Percentiles rank a stretch among this genome's conserved stretches.
Evolutionary conservation across 2,113 vertebrate genomes (phyloP).

Genomic region (Atherinomorus stipes): DNA sequence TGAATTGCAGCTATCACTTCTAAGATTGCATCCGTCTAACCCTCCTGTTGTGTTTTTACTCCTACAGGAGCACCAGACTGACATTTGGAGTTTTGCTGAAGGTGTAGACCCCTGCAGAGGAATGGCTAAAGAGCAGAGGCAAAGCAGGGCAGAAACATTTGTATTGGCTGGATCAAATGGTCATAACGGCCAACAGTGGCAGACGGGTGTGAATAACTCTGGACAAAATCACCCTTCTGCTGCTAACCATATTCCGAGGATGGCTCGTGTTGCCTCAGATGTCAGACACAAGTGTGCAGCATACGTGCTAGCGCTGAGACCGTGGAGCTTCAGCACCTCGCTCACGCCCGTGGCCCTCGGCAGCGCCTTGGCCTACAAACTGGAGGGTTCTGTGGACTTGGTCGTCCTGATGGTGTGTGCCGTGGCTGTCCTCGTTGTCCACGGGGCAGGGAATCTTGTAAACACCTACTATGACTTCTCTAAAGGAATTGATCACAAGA

Average conservation of each 20-base stretch:
- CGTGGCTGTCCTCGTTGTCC: conserved; percentile 91
- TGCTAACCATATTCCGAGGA: conserved; percentile 55
- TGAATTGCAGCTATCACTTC: too few relatives aligned
- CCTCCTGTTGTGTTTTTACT: background rate
- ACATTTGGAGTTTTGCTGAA: conserved; percentile 30
- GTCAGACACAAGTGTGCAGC: conserved; percentile 91
- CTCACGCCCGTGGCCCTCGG: conserved; percentile 95
- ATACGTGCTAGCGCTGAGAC: conserved; percentile 92
- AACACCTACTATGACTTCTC: conserved; percentile 99
- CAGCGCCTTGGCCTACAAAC: conserved; percentile 92
- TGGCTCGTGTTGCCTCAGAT: conserved; percentile 66
- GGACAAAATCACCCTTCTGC: conserved; percentile 23
- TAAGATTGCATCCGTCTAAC: background rate
- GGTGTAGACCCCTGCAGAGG: conserved; percentile 24
- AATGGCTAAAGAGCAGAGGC: conserved; percentile 77
- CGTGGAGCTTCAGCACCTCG: conserved; percentile 98
- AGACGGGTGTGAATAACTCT: conserved; percentile 49
- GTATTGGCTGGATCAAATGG: conserved; percentile 77
- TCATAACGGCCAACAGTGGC: conserved; percentile 73
- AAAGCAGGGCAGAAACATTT: conserved; percentile 67
- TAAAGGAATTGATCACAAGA: conserved; percentile 98
- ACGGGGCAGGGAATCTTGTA: conserved; percentile 95
- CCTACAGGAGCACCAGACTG: conserved; percentile 40
- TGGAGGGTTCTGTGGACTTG: conserved; percentile 89
- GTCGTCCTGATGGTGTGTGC: conserved; percentile 91